Evolutionary conservation across 2,888 invertebrate genomes (phyloP).

Genomic region (Nipponacmea schrenckii): DNA sequence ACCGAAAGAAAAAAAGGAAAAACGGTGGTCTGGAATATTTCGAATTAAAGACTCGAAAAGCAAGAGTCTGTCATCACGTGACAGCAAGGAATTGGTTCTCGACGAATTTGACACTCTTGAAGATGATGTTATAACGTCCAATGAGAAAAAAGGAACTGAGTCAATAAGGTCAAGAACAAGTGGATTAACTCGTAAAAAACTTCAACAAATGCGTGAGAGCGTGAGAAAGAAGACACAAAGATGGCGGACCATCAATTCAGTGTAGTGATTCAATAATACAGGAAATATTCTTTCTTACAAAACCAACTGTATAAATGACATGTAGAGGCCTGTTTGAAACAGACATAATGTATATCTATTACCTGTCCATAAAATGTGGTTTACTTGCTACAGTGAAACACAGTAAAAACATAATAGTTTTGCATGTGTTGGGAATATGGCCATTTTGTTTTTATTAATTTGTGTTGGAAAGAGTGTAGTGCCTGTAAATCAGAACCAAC

Average conservation of each 20-base stretch:
- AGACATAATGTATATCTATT: no score
- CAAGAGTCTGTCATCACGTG: neutral
- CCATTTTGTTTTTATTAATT: no score
- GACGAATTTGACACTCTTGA: neutral
- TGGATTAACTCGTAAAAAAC: constrained; percentile 15
- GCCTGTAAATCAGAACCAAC: no score
- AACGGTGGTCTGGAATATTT: neutral
- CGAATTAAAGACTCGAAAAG: neutral
- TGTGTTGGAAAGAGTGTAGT: no score
- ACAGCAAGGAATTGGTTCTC: neutral
- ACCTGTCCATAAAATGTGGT: no score
- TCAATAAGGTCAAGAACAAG: neutral
- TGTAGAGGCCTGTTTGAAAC: no score
- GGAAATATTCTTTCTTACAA: no score
- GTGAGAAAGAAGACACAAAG: constrained; percentile 34
- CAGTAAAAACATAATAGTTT: no score
- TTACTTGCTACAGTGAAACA: no score
- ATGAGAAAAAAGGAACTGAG: neutral
- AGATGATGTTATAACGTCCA: neutral
- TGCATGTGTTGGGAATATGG: no score
- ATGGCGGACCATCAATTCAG: constrained; percentile 31
- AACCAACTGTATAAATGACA: no score
- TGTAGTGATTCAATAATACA: neutral
- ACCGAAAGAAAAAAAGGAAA: neutral
- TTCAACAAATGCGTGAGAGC: constrained; percentile 29